Conservation (phyloP, 2,113 vertebrate genomes). For the Dipodomys spectabilis region DNA sequence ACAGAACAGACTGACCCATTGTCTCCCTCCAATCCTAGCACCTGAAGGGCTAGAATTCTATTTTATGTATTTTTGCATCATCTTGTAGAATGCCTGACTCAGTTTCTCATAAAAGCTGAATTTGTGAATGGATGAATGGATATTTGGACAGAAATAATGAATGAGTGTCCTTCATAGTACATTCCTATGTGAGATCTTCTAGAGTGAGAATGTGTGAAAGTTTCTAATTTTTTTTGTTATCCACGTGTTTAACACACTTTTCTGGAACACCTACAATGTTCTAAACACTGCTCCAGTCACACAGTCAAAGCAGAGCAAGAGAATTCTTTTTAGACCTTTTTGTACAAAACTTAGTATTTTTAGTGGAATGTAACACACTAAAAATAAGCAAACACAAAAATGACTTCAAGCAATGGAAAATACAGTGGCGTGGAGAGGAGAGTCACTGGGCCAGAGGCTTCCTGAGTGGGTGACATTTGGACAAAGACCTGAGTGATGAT, state of each 20-base stretch:
- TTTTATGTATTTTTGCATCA: background rate
- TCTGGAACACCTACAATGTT: background rate
- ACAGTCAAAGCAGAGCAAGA: background rate
- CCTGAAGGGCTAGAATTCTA: background rate
- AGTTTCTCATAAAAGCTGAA: background rate
- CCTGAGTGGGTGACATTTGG: background rate
- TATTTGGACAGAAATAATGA: background rate
- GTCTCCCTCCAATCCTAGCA: accelerated
- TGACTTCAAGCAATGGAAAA: constrained; percentile 12
- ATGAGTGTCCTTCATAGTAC: background rate
- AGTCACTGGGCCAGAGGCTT: background rate
- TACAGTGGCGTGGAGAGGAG: background rate
- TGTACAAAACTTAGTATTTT: background rate
- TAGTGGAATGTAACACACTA: background rate
- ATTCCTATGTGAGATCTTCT: background rate
- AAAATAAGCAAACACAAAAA: background rate
- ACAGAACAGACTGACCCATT: background rate
- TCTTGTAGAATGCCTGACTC: background rate
- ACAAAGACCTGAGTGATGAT: background rate
- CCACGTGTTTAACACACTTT: background rate
- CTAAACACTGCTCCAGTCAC: background rate
- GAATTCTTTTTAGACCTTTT: too few species aligned
- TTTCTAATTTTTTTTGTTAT: constrained; percentile 10
- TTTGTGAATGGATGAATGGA: background rate
- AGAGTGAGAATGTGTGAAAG: background rate